These are phyloP conservation scores for Bettongia penicillata DNA, from an alignment of 2,113 vertebrate species.

Conservation along the genomic window DNA sequence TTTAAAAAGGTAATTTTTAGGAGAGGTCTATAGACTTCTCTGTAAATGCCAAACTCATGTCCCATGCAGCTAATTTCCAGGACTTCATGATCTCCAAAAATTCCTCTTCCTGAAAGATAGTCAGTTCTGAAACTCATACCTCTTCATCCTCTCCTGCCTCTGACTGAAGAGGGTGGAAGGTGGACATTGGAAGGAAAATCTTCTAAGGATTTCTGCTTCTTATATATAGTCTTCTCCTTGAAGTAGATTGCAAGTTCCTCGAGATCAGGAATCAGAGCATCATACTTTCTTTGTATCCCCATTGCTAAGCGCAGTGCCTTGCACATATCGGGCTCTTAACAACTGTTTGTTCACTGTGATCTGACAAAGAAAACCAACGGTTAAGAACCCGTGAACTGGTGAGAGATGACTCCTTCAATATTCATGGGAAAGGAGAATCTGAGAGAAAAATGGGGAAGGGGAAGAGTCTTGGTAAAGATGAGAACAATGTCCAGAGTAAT, in stretches of 20 bases:
- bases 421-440: not conserved
- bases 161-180: too few relatives aligned
- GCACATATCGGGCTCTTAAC: too few relatives aligned
- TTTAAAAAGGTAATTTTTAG: not conserved
- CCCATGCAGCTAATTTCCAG: not conserved
- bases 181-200: too few relatives aligned
- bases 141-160: not conserved
- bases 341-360: too few relatives aligned
- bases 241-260: not conserved
- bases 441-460: not conserved
- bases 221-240: not conserved
- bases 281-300: not conserved
- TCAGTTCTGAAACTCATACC: not conserved
- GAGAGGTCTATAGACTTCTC: not conserved
- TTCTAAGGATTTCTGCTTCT: not conserved
- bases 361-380: not conserved
- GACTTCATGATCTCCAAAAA: not conserved
- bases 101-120: not conserved
- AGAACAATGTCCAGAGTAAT: not conserved
- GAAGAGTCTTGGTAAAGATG: too few relatives aligned
- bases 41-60: not conserved
- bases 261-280: not conserved
- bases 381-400: not conserved
- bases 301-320: not conserved
- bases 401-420: not conserved